phyloP scores from a whole-genome alignment of 2,888 invertebrate genomes.

The Thyatira batis region DNA sequence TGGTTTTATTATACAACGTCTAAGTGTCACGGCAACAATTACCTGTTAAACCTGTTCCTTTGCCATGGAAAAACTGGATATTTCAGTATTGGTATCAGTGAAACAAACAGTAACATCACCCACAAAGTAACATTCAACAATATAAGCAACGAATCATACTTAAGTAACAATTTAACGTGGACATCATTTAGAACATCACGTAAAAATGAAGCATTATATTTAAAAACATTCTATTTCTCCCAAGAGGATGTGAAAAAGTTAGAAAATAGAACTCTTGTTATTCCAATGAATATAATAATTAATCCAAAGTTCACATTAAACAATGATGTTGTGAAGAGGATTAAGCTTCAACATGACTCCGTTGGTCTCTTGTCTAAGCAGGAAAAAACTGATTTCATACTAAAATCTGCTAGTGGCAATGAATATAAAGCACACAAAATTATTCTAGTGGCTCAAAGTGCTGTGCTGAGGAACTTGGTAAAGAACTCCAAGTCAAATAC shows the following conservation, averaged over 20 bases:
- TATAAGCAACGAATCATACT: slow-evolving; percentile 14
- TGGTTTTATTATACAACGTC: slow-evolving; percentile 66
- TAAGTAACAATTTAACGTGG: slow-evolving; percentile 34
- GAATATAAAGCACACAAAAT: slow-evolving; percentile 59
- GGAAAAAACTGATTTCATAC: slow-evolving; percentile 52
- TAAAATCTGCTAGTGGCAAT: slow-evolving; percentile 48
- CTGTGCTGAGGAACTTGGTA: slow-evolving; percentile 47
- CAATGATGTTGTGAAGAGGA: slow-evolving; percentile 41
- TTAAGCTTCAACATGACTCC: slow-evolving; percentile 57
- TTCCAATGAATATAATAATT: slow-evolving; percentile 51
- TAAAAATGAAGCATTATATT: slow-evolving; percentile 47
- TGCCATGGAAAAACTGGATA: slow-evolving; percentile 49
- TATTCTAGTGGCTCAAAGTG: slow-evolving; percentile 59
- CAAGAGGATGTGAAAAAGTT: slow-evolving; percentile 30
- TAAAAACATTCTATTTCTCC: slow-evolving; percentile 56
- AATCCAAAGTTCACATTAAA: slow-evolving; percentile 44
- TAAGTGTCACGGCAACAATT: slow-evolving; percentile 46
- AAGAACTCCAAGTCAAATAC: slow-evolving; percentile 36
- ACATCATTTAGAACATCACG: slow-evolving; percentile 42
- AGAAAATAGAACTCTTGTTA: slow-evolving; percentile 37
- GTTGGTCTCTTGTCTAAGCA: slow-evolving; percentile 41
- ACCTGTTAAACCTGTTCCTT: slow-evolving; percentile 63
- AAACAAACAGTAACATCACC: slow-evolving; percentile 27
- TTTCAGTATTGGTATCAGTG: slow-evolving; percentile 51
- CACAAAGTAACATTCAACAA: slow-evolving; percentile 17